Base-by-base conservation (phyloP, 1,140 invertebrate species). In the Trichogramma pretiosum region DNA sequence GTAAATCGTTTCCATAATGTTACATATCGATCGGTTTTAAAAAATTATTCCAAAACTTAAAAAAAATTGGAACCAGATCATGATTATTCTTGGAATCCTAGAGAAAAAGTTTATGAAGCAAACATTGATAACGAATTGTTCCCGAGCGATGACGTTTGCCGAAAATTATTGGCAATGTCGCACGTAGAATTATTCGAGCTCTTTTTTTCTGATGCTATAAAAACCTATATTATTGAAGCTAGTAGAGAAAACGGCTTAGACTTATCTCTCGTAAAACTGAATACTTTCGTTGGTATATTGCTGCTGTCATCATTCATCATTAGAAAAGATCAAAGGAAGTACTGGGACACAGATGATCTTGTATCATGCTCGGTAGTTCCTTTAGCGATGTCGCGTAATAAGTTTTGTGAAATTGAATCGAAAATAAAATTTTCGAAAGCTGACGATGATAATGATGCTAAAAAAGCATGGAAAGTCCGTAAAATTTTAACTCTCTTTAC, bases 361-460 rank as follows among this genome's bases (percentile, higher is more conserved):
- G 13, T 50, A 45, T 13, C 26, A 32, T 50, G 42, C 21, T 19
- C 10, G 37, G 43, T 21, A 39, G 26, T 44, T 40, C 3, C 19
- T 33, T 45, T 30, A 33, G 42, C 22, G 11, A 50, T 50, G 35
- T 33, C 40, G 5, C 46, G 46, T 22, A 26, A 45, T 24, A 37
- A 30, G 24, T 50, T 53, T 44, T 35, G 42, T 33, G 21, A 28
- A 11, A 52, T 49, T 4, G 52, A 52, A 11, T 42, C 37, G n/a
- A 22, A 41, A 8, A 19, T 46, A 36, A 51, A 51, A 28, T 53
- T 42, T 46, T 53, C 38, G 17, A 53, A 53, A 36, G 8, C 18
- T 26, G n/a, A 10, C 22, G 41, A 53, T 41, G 7, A 13, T 16
- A 26, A 53, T 42, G n/a, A 33, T 10, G 11, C 46, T n/a, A 45